Percentiles rank a stretch among this genome's conserved stretches.
Conservation (phyloP, 2,888 invertebrate species). For the Xanthia icteritia region DNA sequence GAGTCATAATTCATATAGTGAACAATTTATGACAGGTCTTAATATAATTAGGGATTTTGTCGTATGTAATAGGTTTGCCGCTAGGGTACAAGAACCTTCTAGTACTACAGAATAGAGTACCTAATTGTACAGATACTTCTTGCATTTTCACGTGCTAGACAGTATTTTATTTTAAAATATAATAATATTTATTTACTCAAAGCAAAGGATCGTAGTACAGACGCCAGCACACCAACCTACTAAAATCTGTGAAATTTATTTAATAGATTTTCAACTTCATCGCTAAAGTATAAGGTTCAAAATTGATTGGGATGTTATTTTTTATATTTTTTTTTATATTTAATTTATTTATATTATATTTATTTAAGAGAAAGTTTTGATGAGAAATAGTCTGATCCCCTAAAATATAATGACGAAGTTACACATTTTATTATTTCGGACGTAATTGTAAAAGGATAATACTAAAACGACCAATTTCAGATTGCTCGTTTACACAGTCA, state of each 20-base stretch:
- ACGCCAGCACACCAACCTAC: too few relatives aligned
- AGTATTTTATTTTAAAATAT: too few relatives aligned
- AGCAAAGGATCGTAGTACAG: not conserved
- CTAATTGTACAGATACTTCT: not conserved
- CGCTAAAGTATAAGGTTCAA: too few relatives aligned
- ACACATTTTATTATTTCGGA: not conserved
- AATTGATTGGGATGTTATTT: too few relatives aligned
- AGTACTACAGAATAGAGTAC: not conserved
- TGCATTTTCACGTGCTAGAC: not conserved
- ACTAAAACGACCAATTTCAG: not conserved
- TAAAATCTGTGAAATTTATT: too few relatives aligned
- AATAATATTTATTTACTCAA: not conserved
- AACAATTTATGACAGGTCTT: constrained; percentile 9
- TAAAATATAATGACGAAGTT: not conserved
- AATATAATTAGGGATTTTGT: not conserved
- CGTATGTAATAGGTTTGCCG: not conserved
- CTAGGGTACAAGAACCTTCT: constrained; percentile 1
- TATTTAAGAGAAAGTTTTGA: too few relatives aligned
- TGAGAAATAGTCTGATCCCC: too few relatives aligned
- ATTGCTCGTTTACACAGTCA: too few relatives aligned
- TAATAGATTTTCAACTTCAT: too few relatives aligned
- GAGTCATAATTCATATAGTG: constrained; percentile 12
- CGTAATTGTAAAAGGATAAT: not conserved
- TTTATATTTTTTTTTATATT: too few relatives aligned
- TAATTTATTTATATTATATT: too few relatives aligned